Conservation (phyloP, 1,140 invertebrate genomes). For the Ceratina japonica region DNA sequence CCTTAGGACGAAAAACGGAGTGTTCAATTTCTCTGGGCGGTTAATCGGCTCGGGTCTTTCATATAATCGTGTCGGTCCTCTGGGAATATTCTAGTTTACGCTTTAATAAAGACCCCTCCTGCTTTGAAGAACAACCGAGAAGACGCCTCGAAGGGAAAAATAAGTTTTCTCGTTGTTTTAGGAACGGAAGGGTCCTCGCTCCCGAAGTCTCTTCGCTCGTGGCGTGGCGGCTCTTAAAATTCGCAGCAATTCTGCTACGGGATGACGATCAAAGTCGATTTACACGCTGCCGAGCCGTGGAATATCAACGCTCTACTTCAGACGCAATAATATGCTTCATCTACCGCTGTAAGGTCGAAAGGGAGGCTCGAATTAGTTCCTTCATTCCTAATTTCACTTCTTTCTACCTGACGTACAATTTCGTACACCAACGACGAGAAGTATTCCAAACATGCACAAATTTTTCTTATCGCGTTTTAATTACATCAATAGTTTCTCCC, state of each 20-base stretch:
- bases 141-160: slow-evolving; percentile 33
- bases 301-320: slow-evolving; percentile 6
- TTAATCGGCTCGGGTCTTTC: slow-evolving; percentile 42
- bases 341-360: background rate
- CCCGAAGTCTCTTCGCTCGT: too few relatives aligned
- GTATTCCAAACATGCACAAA: too few relatives aligned
- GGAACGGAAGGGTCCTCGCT: background rate
- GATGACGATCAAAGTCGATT: slow-evolving; percentile 54
- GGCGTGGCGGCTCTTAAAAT: slow-evolving; percentile 35
- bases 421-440: too few relatives aligned
- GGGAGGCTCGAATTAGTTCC: background rate
- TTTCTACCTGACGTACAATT: slow-evolving; percentile 1
- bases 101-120: slow-evolving; percentile 45
- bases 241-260: slow-evolving; percentile 42
- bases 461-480: too few relatives aligned
- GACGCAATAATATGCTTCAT: slow-evolving; percentile 35
- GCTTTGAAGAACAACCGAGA: background rate
- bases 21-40: slow-evolving; percentile 22
- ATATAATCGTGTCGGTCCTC: slow-evolving; percentile 36
- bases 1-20: too few relatives aligned
- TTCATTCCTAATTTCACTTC: slow-evolving; percentile 25
- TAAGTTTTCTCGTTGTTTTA: slow-evolving; percentile 43
- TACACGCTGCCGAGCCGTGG: slow-evolving; percentile 5
- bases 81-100: slow-evolving; percentile 19
- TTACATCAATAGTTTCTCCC: too few relatives aligned